Conservation (phyloP, 2,888 invertebrate genomes). For the Papilio gigon region DNA sequence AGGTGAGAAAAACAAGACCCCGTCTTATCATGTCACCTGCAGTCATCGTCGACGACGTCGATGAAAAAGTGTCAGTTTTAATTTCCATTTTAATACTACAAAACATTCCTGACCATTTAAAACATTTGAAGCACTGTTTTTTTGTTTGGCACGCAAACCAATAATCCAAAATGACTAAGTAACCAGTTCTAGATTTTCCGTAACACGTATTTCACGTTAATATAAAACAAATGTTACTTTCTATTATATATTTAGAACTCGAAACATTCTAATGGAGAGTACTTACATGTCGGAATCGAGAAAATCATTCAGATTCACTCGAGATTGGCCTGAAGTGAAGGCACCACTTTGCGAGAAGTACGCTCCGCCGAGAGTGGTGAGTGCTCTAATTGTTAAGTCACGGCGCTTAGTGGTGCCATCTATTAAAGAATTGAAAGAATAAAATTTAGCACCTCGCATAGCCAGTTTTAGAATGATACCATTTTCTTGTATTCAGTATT, state of each 20-base stretch:
- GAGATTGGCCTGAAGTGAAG: conserved; percentile 24
- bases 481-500: too few relatives aligned
- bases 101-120: too few relatives aligned
- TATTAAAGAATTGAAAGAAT: too few relatives aligned
- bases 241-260: conserved; percentile 28
- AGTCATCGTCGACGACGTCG: conserved; percentile 61
- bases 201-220: neutral
- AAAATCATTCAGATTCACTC: neutral
- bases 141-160: neutral
- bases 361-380: conserved; percentile 20
- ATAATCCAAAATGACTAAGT: neutral
- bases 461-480: too few relatives aligned
- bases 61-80: conserved; percentile 42
- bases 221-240: neutral
- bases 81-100: neutral
- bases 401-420: too few relatives aligned
- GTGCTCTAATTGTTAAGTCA: neutral
- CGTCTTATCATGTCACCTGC: conserved; percentile 65
- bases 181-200: too few relatives aligned
- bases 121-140: too few relatives aligned
- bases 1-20: conserved; percentile 56
- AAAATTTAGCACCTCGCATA: too few relatives aligned
- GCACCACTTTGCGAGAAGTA: conserved; percentile 17
- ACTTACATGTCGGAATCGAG: conserved; percentile 44
- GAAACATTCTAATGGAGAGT: conserved; percentile 45